phyloP scores from a whole-genome alignment of 2,888 invertebrate genomes.

The Ferdinandea cuprea region DNA sequence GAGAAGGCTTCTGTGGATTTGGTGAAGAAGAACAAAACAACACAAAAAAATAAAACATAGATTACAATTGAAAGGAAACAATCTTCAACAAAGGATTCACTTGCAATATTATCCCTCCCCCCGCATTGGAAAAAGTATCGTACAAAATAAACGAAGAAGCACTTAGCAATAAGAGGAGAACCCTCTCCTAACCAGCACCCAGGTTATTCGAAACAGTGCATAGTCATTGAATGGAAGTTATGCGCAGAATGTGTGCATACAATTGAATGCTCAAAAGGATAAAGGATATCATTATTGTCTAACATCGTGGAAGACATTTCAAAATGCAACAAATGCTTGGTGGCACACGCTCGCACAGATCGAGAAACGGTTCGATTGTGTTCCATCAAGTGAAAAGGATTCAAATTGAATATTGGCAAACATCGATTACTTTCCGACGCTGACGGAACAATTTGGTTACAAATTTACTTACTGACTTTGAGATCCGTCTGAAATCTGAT shows the following conservation, averaged over 20 bases:
- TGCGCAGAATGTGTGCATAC: conserved; percentile 36
- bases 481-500: not conserved
- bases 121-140: conserved; percentile 23
- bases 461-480: not conserved
- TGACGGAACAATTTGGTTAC: conserved; percentile 38
- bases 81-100: conserved; percentile 68
- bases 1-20: conserved; percentile 58
- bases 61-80: conserved; percentile 70
- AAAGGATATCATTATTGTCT: conserved; percentile 66
- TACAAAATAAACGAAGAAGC: conserved; percentile 27
- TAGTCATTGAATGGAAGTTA: not conserved
- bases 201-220: conserved; percentile 37
- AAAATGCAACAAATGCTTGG: not conserved
- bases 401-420: conserved; percentile 53
- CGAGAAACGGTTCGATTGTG: conserved; percentile 5
- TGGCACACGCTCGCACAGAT: not conserved
- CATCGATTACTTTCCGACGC: conserved; percentile 48
- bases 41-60: conserved; percentile 19
- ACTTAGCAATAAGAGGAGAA: conserved; percentile 45
- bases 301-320: conserved; percentile 53
- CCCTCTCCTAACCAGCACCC: conserved; percentile 57
- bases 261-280: conserved; percentile 68
- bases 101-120: conserved; percentile 52
- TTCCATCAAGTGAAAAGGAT: conserved; percentile 57
- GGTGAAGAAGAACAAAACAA: conserved; percentile 4